Base-by-base conservation (phyloP, 2,113 vertebrate species). In the Hirundichthys speculiger region DNA sequence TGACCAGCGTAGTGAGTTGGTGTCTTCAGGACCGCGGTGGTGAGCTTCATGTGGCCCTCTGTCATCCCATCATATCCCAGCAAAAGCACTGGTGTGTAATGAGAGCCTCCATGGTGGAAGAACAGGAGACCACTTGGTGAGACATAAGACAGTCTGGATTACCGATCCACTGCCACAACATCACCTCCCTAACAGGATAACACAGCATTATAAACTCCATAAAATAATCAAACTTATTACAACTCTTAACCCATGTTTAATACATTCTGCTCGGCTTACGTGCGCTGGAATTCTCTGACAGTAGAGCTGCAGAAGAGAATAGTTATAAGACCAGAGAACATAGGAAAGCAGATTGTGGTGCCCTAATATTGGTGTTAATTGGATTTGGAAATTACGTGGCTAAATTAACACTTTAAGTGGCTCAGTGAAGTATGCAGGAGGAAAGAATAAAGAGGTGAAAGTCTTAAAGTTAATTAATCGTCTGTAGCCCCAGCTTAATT, bases 151-250 rank as follows among this genome's bases (percentile, higher is more conserved):
- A 21, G 43, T 57, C 61, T 14, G 81, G 79, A 85, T 86, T 83
- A 85, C 58, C 53, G 2, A 24, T 38, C 74, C 41, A 12, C 55
- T 45, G 68, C 64, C 76, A 77, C 68, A 61, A 74, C 83, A 68
- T 77, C 79, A 60, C 67, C 74, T 78, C 83, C 79, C 84, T 91
- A 88, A 88, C 76, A 78, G 86, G 85, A 91, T 89, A 88, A 91
- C 80, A 79, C 69, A 50, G 79, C 71, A 83, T 83, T 80, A 83
- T 85, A 85, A 87, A 90, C 82, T 77, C 77, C 77, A 79, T 82
- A 67, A 80, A 86, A 89, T 83, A 87, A 86, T 88, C 82, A 38
- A 86, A 88, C 57, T 83, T 89, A 89, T 89, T 88, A 89, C 68
- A 86, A 84, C 30, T 34, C 77, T 74, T 90, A 86, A 84, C 86